Conservation (phyloP, 2,797 vertebrate species). For the Pseudochromis fuscus region DNA sequence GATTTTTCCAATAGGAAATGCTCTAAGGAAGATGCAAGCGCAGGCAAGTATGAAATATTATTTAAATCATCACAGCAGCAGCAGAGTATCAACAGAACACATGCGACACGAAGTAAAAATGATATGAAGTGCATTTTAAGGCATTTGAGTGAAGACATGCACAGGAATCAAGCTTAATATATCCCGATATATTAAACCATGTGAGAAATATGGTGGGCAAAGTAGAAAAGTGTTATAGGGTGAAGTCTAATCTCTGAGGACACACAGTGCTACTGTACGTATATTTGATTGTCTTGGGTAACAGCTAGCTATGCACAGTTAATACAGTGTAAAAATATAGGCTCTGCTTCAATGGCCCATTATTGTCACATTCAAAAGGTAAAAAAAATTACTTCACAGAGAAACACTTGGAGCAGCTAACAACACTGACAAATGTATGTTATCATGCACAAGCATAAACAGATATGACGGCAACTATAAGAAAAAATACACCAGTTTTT, state of each 20-base stretch:
- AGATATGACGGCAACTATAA: constrained; percentile 4
- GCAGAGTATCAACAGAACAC: constrained; percentile 28
- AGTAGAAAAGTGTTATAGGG: constrained; percentile 44
- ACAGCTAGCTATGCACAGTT: constrained; percentile 15
- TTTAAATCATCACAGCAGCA: constrained; percentile 50
- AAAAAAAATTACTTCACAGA: constrained; percentile 29
- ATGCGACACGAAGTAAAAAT: constrained; percentile 15
- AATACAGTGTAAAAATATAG: constrained; percentile 62
- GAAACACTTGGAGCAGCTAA: constrained; percentile 47
- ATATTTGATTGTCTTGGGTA: constrained; percentile 74
- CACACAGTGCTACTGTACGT: constrained; percentile 42
- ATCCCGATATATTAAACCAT: constrained; percentile 4
- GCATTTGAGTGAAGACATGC: constrained; percentile 69
- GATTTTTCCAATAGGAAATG: constrained; percentile 42
- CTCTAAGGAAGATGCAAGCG: constrained; percentile 26
- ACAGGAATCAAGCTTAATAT: constrained; percentile 17
- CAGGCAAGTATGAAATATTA: constrained; percentile 45
- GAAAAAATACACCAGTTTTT: not conserved
- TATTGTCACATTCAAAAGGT: constrained; percentile 60
- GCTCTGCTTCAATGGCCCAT: constrained; percentile 47
- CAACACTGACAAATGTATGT: constrained; percentile 58
- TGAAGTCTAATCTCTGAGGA: constrained; percentile 30
- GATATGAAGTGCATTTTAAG: constrained; percentile 55
- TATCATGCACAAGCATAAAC: constrained; percentile 49
- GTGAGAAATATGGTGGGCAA: constrained; percentile 6